Percentiles rank a stretch among this genome's conserved stretches.
These are phyloP conservation scores for Syngnathoides biaculeatus DNA, from an alignment of 2,113 vertebrate genomes.

Conservation along the genomic window DNA sequence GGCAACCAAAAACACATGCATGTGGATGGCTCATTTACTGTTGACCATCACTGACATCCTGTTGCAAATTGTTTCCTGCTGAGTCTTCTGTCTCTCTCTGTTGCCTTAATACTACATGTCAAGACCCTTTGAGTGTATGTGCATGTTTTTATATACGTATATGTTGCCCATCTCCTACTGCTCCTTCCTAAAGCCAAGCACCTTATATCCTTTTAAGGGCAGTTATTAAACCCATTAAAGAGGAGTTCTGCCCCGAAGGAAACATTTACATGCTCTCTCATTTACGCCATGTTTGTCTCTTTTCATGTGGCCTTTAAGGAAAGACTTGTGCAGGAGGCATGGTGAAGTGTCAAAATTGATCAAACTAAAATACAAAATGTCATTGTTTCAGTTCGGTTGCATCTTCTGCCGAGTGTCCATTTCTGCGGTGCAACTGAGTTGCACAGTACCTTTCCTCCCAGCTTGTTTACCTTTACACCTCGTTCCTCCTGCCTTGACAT, in stretches of 20 bases:
- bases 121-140: conserved; percentile 1
- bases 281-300: conserved; percentile 19
- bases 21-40: conserved; percentile 23
- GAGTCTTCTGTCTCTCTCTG: conserved; percentile 42
- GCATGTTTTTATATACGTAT: conserved; percentile 9
- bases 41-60: conserved; percentile 48
- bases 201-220: conserved; percentile 47
- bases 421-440: neutral
- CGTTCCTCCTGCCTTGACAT: no score
- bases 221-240: conserved; percentile 51
- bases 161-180: conserved; percentile 41
- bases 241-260: conserved; percentile 22
- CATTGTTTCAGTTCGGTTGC: no score
- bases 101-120: neutral
- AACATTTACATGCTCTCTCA: conserved; percentile 17
- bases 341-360: conserved; percentile 15
- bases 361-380: neutral
- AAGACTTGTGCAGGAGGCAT: neutral
- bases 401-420: no score
- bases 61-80: conserved; percentile 66
- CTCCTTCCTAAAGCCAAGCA: conserved; percentile 43
- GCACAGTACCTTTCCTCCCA: neutral
- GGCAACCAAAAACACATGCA: conserved; percentile 30
- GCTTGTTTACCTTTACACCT: conserved; percentile 9
- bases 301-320: neutral